Evolutionary conservation across 2,113 vertebrate genomes (phyloP).

Genomic region (Hippocampus barbouri): DNA sequence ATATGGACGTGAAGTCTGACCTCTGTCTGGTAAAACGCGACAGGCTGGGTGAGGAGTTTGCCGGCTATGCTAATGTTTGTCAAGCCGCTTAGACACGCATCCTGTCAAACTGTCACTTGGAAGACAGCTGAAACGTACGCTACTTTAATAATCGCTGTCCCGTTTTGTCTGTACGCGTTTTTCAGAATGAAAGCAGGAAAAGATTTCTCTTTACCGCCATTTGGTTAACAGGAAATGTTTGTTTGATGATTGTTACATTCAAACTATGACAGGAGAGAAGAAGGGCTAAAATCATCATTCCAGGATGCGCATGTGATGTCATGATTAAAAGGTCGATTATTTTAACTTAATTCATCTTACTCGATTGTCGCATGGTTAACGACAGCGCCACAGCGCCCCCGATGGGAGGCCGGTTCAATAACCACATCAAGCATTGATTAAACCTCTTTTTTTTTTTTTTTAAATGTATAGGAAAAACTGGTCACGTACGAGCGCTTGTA

Average conservation of each 20-base stretch:
- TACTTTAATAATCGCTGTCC: too few relatives aligned
- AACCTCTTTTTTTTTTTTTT: background rate
- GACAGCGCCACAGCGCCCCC: background rate
- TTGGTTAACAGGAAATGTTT: too few relatives aligned
- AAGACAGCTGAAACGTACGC: conserved; percentile 8
- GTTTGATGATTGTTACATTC: too few relatives aligned
- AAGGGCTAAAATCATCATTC: background rate
- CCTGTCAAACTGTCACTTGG: conserved; percentile 49
- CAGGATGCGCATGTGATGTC: background rate
- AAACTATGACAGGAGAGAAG: background rate
- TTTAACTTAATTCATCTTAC: background rate
- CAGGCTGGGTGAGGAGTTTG: conserved; percentile 43
- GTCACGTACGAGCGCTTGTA: background rate
- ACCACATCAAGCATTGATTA: background rate
- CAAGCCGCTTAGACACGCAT: conserved; percentile 48
- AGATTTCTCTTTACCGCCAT: too few relatives aligned
- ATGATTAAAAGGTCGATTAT: background rate
- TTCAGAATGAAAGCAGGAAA: too few relatives aligned
- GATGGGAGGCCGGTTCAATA: background rate
- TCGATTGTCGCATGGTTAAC: background rate
- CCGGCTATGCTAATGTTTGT: conserved; percentile 50
- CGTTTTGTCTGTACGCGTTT: background rate
- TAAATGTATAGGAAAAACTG: background rate
- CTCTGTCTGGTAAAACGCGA: conserved; percentile 36
- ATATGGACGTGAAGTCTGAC: conserved; percentile 10